Evolutionary conservation across 2,888 invertebrate genomes (phyloP).

Genomic region (Ganaspis brasiliensis): DNA sequence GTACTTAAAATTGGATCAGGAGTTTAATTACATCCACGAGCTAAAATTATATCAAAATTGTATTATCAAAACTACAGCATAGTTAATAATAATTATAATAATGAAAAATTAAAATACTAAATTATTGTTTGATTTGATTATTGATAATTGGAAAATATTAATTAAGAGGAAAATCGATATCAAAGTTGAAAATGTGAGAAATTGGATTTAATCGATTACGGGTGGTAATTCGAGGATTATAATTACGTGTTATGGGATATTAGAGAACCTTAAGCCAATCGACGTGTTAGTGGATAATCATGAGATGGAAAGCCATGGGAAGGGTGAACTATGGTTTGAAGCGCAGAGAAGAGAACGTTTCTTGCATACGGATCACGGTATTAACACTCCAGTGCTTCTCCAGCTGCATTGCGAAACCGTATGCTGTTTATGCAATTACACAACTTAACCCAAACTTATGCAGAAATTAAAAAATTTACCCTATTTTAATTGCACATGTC

Average conservation of each 20-base stretch:
- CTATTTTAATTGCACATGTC: not conserved
- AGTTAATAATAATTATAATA: too few species aligned
- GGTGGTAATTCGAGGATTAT: not conserved
- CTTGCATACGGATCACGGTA: slow-evolving; percentile 4
- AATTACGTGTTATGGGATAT: not conserved
- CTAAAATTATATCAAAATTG: too few species aligned
- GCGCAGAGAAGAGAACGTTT: slow-evolving; percentile 1
- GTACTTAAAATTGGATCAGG: too few species aligned
- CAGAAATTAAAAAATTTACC: not conserved
- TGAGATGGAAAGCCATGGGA: slow-evolving; percentile 5
- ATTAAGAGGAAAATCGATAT: not conserved
- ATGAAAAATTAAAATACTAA: too few species aligned
- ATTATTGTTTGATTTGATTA: too few species aligned
- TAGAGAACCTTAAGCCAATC: slow-evolving; percentile 3
- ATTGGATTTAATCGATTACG: not conserved
- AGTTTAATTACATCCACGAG: too few species aligned
- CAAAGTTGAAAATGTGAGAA: not conserved
- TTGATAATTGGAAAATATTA: too few species aligned
- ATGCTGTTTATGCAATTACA: slow-evolving; percentile 15
- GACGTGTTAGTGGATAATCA: slow-evolving; percentile 23
- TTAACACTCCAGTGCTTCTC: slow-evolving; percentile 4
- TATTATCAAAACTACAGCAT: too few species aligned
- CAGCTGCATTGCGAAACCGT: not conserved
- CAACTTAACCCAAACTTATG: not conserved
- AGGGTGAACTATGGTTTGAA: slow-evolving; percentile 10